Base-by-base conservation (phyloP, 2,797 vertebrate genomes). In the Poecilia velifera region DNA sequence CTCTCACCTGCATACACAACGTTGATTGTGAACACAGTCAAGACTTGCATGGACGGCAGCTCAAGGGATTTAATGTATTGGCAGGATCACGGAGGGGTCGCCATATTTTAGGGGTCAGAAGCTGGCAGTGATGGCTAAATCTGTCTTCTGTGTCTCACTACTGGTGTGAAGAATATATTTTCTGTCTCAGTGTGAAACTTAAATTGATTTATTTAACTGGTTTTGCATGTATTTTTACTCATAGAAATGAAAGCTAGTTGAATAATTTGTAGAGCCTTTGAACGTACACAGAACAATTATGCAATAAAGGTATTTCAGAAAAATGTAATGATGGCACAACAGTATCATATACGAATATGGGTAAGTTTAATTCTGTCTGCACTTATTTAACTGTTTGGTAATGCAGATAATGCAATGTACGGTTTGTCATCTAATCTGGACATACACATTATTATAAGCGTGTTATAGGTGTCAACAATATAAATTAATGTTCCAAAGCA, bases 31-130 rank as follows among this genome's bases (percentile, higher is more conserved):
- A 76, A 66, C 68, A 84, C 53, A 85, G 90, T 91, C 76, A 84
- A 91, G 85, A 83, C 78, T 88, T 90, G 36, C 36, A 43, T 41
- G 89, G 86, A 90, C 84, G 88, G 87, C 77, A 83, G 82, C 83
- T 87, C 82, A 84, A 45, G 68, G 79, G 89, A 74, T 91, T 89
- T 93, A 91, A 94, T 88, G 85, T 76, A 84, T 86, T 95, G 94
- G 93, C 94, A 94, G 88, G 86, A 90, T 89, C 92, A 89, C 91
- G 88, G 89, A 91, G 88, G 91, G 87, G 88, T 85, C 90, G 86
- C 84, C 85, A 89, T 93, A 92, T 93, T 92, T 91, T 90, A 91
- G 81, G 84, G 88, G 83, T 91, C 91, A 92, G 89, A 89, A 91
- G 76, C 90, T 95, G 94, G 93, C 92, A 94, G 90, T 74, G 74